phyloP scores from a whole-genome alignment of 64 coral and sea anemone genomes.

The Pocillopora damicornis region DNA sequence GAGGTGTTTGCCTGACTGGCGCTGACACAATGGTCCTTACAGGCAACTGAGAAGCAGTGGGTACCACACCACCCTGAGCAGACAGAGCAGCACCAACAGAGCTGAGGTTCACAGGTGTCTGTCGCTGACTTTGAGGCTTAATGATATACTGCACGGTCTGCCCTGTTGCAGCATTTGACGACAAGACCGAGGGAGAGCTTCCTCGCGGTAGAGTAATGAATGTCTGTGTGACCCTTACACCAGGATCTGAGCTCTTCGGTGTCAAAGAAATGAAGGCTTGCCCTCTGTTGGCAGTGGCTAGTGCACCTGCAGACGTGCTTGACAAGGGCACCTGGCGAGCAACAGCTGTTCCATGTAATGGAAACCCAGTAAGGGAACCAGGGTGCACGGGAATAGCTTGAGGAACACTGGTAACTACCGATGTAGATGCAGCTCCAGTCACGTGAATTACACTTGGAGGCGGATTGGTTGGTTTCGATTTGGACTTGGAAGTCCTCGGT shows the following conservation, averaged over 20 bases:
- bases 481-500: constrained; percentile 72
- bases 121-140: constrained; percentile 84
- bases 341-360: constrained; percentile 26
- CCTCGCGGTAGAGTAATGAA: constrained; percentile 64
- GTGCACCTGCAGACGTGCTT: constrained; percentile 45
- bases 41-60: neutral
- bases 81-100: constrained; percentile 32
- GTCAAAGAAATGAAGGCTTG: constrained; percentile 76
- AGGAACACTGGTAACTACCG: constrained; percentile 36
- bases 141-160: constrained; percentile 80
- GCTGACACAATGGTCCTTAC: constrained; percentile 13
- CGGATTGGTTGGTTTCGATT: constrained; percentile 54
- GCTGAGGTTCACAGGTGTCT: constrained; percentile 44
- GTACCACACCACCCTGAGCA: constrained; percentile 10
- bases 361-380: constrained; percentile 40
- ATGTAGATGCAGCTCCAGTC: constrained; percentile 16
- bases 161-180: constrained; percentile 31
- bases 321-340: constrained; percentile 52
- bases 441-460: constrained; percentile 45
- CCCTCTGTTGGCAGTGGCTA: constrained; percentile 48
- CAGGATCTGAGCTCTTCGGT: constrained; percentile 40
- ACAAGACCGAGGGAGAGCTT: constrained; percentile 61
- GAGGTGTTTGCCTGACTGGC: constrained; percentile 36
- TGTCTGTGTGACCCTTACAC: constrained; percentile 55
- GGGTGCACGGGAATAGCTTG: constrained; percentile 46